Evolutionary conservation across 2,888 invertebrate genomes (phyloP), one percentile per base, ranked within the genome.

Genomic region (Zelleria hepariella): DNA sequence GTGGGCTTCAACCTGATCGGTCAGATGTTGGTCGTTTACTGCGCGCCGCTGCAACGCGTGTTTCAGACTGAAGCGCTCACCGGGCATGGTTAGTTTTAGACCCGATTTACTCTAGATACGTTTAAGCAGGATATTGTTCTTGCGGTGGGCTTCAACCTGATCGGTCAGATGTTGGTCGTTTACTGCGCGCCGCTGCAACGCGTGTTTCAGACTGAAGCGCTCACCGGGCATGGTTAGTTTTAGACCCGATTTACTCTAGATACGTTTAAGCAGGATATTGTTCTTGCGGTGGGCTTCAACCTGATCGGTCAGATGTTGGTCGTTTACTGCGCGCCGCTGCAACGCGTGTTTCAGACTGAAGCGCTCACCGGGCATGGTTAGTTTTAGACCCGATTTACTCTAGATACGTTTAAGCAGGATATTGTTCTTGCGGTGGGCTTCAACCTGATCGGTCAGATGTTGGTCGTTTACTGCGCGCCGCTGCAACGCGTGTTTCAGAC

Each of bases 41-140:
- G 97, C 82, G 96, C 98, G 59, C 98, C 98, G 23, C 88, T 99
- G 64, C 99, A 99, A 86, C 92, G 92, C 75, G 94, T 99, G 59
- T 99, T 99, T 86, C 98, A 98, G 86, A 99, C 99, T 0, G 99
- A 99, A 86, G 97, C 98, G 5, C 91, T 99, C 2, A 94, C 96
- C 61, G 87, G 93, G 59, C 92, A 93, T 88, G 98, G 97, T 96
- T 77, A 77, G 79, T 71, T 10, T 26, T 24, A n/a, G n/a, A n/a
- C n/a, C n/a, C n/a, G n/a, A n/a, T n/a, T n/a, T n/a, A n/a, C n/a
- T n/a, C n/a, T n/a, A n/a, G n/a, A n/a, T n/a, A n/a, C n/a, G n/a
- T n/a, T n/a, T n/a, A n/a, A n/a, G n/a, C n/a, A n/a, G n/a, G n/a
- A n/a, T 96, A 95, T 99, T 99, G 89, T 91, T 98, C 78, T 97